Evolutionary conservation across 2,797 vertebrate species (phyloP), one percentile per base, ranked within the genome.

Genomic region (Bradypodion pumilum): DNA sequence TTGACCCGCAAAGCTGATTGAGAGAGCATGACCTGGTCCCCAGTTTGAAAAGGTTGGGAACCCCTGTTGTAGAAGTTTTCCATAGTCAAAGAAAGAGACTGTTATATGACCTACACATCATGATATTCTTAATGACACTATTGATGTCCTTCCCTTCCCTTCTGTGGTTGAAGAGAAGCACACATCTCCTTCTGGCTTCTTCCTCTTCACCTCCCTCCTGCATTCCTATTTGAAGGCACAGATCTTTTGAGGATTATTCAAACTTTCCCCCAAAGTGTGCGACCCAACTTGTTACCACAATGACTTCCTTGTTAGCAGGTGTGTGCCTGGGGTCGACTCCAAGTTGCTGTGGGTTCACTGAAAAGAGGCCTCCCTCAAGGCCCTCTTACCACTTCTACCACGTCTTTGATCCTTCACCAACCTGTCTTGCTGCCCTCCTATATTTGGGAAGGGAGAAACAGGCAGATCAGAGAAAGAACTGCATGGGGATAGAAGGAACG

Each of bases 321-420:
- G 59, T 78, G 68, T 63, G 73, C 27, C 27, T 73, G 42, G 83
- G 76, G 83, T 32, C 32, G 15, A 23, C 42, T 73, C 68, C 68
- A 72, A 49, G 25, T 37, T 79, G 69, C 10, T 79, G 83, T 56
- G 83, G 68, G 68, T 44, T 21, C 76, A 77, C 49, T 29, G 29
- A 21, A 60, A 44, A 83, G 74, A 78, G 74, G 49, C 37, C 52
- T 83, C 65, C 75, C 65, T 75, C 74, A 32, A 59, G 3, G 23
- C 9, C 10, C 6, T 63, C 82, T 83, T 65, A 35, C 74, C 49
- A 59, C 82, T 83, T 60, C 19, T 44, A 65, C 35, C 12, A 10
- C 74, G n/a, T 7, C 74, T 70, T 83, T 78, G 82, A 83, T 78
- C 29, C 32, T 35, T 70, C 32, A 59, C 65, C 52, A 46, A 46